phyloP scores from a whole-genome alignment of 2,113 vertebrate species.

The Scatophagus argus region DNA sequence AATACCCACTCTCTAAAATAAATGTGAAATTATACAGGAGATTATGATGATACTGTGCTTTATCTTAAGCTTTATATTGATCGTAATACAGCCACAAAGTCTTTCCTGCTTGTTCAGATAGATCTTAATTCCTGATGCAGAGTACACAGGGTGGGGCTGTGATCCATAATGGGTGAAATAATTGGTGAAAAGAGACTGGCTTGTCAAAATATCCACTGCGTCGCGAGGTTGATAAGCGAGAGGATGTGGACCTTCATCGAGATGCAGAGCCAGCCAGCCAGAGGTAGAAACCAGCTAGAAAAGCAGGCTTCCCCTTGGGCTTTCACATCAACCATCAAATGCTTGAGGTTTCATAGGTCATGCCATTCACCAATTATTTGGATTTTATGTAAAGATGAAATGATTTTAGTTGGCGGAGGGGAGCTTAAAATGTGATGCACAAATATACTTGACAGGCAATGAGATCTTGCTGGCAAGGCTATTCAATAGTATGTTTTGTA shows the following conservation, averaged over 20 bases:
- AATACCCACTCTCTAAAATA: constrained; percentile 25
- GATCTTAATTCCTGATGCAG: constrained; percentile 61
- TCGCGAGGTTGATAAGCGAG: constrained; percentile 72
- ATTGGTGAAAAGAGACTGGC: constrained; percentile 80
- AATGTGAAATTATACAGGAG: constrained; percentile 20
- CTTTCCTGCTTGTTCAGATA: constrained; percentile 52
- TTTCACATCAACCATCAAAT: constrained; percentile 77
- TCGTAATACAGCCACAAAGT: constrained; percentile 22
- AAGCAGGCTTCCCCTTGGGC: constrained; percentile 75
- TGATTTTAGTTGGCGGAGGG: constrained; percentile 79
- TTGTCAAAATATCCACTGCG: constrained; percentile 76
- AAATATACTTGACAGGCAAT: constrained; percentile 78
- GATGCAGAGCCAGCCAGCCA: constrained; percentile 66
- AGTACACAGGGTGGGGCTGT: constrained; percentile 59
- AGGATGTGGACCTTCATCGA: constrained; percentile 67
- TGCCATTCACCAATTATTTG: constrained; percentile 84
- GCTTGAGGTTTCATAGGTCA: constrained; percentile 78
- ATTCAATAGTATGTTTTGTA: constrained; percentile 49
- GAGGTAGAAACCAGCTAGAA: constrained; percentile 77
- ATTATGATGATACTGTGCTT: constrained; percentile 27
- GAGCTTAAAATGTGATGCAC: constrained; percentile 67
- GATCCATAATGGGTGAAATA: constrained; percentile 82
- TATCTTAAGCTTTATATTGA: constrained; percentile 22
- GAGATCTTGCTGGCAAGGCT: constrained; percentile 66
- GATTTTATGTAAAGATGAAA: constrained; percentile 84